Base-by-base conservation (phyloP, 2,113 vertebrate genomes). In the Trogon melanurus region DNA sequence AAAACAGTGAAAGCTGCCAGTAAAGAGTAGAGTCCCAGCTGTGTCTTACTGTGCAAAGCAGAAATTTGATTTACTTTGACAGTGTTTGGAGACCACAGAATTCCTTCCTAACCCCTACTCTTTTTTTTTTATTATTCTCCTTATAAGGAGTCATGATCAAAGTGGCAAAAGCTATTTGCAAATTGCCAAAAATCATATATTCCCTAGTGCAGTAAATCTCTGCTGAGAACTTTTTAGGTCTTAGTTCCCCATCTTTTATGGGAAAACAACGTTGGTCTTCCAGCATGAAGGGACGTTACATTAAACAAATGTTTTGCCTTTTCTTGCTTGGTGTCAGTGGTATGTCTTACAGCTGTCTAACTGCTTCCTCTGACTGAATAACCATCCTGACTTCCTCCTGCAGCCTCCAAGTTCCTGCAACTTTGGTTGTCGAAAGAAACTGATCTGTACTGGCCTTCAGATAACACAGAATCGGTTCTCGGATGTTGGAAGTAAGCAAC, bases 401-500 rank as follows among this genome's bases (percentile, higher is more conserved):
- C 11, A 32, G 9, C 21, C 21, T 81, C 30, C 25, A 70, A 54
- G 8, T 32, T 25, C 9, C 51, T 70, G 45, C 3, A 73, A 25
- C 32, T 8, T 16, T 36, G 8, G 1, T 32, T 10, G 11, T 70
- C 20, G 36, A 70, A 75, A 62, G 14, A 53, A 34, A 66, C 6
- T 70, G 26, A 30, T 32, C 45, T 81, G 5, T 1, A 11, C 22
- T 9, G 47, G 29, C 17, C 20, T 76, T 54, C 27, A 60, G n/a
- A 22, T 16, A 32, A 10, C 4, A 41, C 16, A 23, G 23, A 16
- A 4, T 23, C 3, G 1, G 34, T 69, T 85, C 34, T 60, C 15
- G 36, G 0, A 0, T 8, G 17, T 25, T 67, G 38, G 50, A 76
- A 65, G 23, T 16, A 65, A 56, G 11, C 7, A 69, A 11, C 0